A percentile compares a stretch with the other conserved stretches of the same genome.
Evolutionary conservation across 2,113 vertebrate species (phyloP).

Genomic region (Pycnonotus jocosus): DNA sequence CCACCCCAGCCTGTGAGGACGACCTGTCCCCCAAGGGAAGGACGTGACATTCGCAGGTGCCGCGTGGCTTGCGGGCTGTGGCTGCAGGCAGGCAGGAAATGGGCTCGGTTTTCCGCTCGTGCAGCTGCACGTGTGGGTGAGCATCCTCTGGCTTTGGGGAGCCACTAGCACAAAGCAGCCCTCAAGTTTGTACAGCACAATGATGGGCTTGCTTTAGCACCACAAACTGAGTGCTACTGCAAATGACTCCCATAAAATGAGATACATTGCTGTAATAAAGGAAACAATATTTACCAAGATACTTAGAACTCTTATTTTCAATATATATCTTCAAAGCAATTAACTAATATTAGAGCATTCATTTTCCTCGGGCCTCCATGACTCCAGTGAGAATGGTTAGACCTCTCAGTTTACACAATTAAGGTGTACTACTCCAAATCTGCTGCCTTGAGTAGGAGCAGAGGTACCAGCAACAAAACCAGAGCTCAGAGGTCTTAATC

Average conservation of each 20-base stretch:
- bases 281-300: conserved; percentile 32
- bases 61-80: background rate
- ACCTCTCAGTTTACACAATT: background rate
- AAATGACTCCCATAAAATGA: conserved; percentile 14
- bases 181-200: background rate
- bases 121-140: background rate
- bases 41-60: background rate
- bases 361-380: background rate
- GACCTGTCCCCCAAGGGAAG: fast-evolving
- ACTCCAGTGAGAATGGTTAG: background rate
- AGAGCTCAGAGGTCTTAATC: background rate
- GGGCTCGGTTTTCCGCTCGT: fast-evolving
- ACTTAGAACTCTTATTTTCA: conserved; percentile 1
- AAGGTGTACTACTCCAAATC: background rate
- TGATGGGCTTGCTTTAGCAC: background rate
- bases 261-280: conserved; percentile 50
- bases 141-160: background rate
- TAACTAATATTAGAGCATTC: conserved; percentile 53
- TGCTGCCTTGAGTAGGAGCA: background rate
- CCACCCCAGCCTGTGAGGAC: fast-evolving
- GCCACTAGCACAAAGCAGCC: background rate
- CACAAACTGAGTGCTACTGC: background rate
- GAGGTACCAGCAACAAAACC: background rate
- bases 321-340: conserved; percentile 35
- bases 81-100: background rate